Evolutionary conservation across 2,797 vertebrate genomes (phyloP), one percentile per base, ranked within the genome.

Genomic region (Loriculus beryllinus): DNA sequence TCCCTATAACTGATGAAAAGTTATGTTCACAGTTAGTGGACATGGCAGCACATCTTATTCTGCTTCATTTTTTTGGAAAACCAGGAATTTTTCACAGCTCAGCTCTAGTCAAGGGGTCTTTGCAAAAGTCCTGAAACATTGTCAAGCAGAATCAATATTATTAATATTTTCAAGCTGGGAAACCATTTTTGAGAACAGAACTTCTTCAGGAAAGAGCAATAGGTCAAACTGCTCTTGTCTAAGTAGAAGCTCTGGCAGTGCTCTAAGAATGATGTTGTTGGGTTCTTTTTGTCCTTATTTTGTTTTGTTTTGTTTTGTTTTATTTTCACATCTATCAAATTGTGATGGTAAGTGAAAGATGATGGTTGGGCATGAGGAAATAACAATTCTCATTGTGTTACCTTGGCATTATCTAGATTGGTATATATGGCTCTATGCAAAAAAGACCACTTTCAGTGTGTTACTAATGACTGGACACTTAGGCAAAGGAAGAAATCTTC

Each of bases 1-100:
- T 72, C 42, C 39, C 12, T 83, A n/a, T 12, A 86, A 72, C 85
- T 93, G 88, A 12, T 88, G 86, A 95, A 93, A 88, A 93, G 43
- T 72, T 74, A 3, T 54, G 39, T 86, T 82, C 40, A 28, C 70
- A 69, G 63, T 86, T 78, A 43, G 54, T 86, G 86, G 63, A 88
- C 54, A 23, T 42, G 48, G 54, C 65, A 91, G 57, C 70, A 52
- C 26, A 52, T 78, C 69, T 11, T 59, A 26, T 63, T 91, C 42
- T 89, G 60, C 76, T 80, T 26, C 17, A 4, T 75, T 80, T 68
- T 80, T 68, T n/a, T 47, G 3, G n/a, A 49, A 70, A 85, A 56
- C n/a, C 2, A 5, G 9, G 11, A n/a, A 28, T 85, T 77, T 82
- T 82, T 80, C 56, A 62, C 42, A 52, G 43, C 29, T 85, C 45